These are phyloP conservation scores for Endomychus coccineus DNA, from an alignment of 2,888 invertebrate species.

Conservation along the genomic window DNA sequence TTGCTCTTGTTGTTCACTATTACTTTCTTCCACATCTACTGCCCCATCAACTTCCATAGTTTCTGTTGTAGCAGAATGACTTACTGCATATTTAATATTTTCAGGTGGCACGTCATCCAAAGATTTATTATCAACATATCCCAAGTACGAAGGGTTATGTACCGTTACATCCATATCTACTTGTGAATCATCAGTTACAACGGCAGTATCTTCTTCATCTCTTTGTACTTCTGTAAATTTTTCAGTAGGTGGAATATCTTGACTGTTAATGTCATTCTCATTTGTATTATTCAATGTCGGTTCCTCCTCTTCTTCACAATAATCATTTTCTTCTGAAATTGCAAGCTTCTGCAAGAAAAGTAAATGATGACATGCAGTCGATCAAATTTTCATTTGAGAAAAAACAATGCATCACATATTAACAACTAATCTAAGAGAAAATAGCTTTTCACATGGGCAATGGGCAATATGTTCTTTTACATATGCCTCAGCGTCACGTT, in stretches of 20 bases:
- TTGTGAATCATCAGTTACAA: not conserved
- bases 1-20: no score
- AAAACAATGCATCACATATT: no score
- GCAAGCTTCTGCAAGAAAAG: no score
- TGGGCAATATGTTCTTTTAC: no score
- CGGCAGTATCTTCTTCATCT: constrained; percentile 5
- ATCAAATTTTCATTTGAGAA: no score
- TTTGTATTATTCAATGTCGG: not conserved
- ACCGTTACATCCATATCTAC: not conserved
- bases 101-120: constrained; percentile 4
- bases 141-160: not conserved
- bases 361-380: no score
- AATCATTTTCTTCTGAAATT: not conserved
- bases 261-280: not conserved
- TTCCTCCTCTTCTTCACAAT: not conserved
- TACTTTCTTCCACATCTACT: no score
- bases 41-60: constrained; percentile 26
- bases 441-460: no score
- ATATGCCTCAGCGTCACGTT: no score
- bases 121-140: constrained; percentile 4
- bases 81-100: no score
- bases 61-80: constrained; percentile 13
- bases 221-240: not conserved
- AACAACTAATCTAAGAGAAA: no score
- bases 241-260: not conserved